Conservation (phyloP, 2,888 invertebrate genomes). For the Drosophila greeni region DNA sequence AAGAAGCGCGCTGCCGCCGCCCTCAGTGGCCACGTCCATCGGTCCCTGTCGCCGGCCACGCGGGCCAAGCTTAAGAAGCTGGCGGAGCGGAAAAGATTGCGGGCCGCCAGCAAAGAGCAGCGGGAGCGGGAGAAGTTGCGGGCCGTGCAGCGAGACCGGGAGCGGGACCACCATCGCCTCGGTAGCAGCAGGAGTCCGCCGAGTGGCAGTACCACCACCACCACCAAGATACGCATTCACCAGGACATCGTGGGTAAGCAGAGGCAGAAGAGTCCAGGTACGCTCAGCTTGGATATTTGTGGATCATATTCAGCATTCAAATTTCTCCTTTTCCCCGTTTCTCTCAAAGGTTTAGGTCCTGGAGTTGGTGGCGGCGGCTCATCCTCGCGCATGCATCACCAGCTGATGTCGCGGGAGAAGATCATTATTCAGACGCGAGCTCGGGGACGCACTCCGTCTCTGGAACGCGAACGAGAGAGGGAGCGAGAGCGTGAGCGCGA, state of each 20-base stretch:
- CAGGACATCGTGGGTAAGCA: constrained; percentile 79
- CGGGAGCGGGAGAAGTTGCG: constrained; percentile 80
- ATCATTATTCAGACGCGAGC: constrained; percentile 77
- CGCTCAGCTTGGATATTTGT: neutral
- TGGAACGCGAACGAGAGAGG: constrained; percentile 66
- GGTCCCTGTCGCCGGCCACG: constrained; percentile 74
- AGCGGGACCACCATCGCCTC: constrained; percentile 78
- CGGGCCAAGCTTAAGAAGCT: constrained; percentile 76
- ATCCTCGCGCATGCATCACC: constrained; percentile 73
- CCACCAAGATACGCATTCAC: constrained; percentile 77
- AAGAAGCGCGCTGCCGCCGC: constrained; percentile 75
- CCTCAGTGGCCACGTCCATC: constrained; percentile 73
- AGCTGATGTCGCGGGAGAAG: constrained; percentile 77
- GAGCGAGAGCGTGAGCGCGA: constrained; percentile 67
- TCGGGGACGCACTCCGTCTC: constrained; percentile 76
- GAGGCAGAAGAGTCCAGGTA: constrained; percentile 80
- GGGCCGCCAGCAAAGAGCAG: constrained; percentile 76
- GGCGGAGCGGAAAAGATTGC: constrained; percentile 75
- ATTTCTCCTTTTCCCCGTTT: neutral
- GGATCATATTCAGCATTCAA: neutral
- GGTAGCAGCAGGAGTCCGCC: constrained; percentile 77
- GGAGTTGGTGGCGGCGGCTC: constrained; percentile 29
- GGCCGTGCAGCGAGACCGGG: constrained; percentile 76
- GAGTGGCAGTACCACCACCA: constrained; percentile 64
- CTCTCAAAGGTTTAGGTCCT: neutral